Conservation (phyloP, 2,113 vertebrate genomes). For the Silurus meridionalis region DNA sequence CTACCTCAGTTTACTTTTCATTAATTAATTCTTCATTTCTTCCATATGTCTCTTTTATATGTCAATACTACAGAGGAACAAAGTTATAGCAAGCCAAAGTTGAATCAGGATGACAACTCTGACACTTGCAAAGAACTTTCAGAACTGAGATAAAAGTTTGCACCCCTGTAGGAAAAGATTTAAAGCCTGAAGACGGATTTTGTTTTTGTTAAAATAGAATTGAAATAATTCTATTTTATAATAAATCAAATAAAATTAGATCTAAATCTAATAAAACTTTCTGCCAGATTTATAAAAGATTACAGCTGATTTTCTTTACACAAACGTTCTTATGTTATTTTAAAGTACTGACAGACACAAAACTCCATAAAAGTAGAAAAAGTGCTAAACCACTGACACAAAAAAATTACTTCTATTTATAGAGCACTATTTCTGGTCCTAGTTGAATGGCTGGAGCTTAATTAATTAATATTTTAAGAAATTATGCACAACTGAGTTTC, state of each 20-base stretch:
- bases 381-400: background rate
- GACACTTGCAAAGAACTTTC: background rate
- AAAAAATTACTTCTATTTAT: background rate
- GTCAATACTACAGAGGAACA: background rate
- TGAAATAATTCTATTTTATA: too few species aligned
- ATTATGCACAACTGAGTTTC: background rate
- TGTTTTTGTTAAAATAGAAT: background rate
- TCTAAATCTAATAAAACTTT: background rate
- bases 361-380: background rate
- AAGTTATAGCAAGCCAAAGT: background rate
- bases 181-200: background rate
- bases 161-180: background rate
- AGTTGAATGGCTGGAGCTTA: background rate
- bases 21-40: background rate
- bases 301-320: background rate
- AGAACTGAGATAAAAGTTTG: background rate
- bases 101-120: background rate
- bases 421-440: background rate
- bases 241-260: too few species aligned
- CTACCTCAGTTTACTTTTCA: background rate
- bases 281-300: background rate
- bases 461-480: background rate
- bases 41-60: background rate
- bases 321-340: background rate
- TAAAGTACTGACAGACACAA: background rate